Base-by-base conservation (phyloP, 2,888 invertebrate genomes). In the Onthophagus sagittarius region DNA sequence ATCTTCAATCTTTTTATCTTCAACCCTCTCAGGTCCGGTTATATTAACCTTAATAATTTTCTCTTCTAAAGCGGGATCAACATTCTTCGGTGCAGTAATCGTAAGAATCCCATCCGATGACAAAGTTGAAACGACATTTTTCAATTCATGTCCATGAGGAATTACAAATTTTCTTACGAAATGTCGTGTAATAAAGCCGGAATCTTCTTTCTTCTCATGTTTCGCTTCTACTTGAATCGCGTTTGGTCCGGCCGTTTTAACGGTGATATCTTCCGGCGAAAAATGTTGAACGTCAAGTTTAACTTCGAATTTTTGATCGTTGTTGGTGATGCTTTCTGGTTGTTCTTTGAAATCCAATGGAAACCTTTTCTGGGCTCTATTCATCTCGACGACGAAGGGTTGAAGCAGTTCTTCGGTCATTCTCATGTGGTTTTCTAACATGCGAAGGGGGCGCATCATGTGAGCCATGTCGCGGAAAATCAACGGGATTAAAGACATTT, bases 51-150 rank as follows among this genome's bases (percentile, higher is more conserved):
- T 87, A 15, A 88, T 82, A 63, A 85, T 82, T 76, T 86, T 82
- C 73, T 86, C 87, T 9, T 82, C 79, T 0, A 80, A 79, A 4
- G 81, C 80, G 6, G 82, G 81, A 23, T 82, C 80, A 14, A 74
- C 75, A 6, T 65, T 76, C 79, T 84, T 88, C 65, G 93, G 93
- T 5, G 92, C 93, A 62, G 90, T 88, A 39, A 94, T 86, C 71
- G 89, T 90, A 76, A 94, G 84, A 73, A 94, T 88, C 1, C 94
- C 95, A 80, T 94, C 94, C 6, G 92, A 89, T 31, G 94, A 94
- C 13, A 95, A 86, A 71, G 89, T 91, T 1, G 94, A 94, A 75
- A 90, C 89, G 0, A 95, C 91, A 67, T 90, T 88, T 75, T 90
- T 90, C 5, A 93, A 88, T 74, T 95, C 92, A 73, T 92, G 93